These are phyloP conservation scores for Chloromyia formosa DNA, from an alignment of 2,888 invertebrate genomes.

Conservation along the genomic window DNA sequence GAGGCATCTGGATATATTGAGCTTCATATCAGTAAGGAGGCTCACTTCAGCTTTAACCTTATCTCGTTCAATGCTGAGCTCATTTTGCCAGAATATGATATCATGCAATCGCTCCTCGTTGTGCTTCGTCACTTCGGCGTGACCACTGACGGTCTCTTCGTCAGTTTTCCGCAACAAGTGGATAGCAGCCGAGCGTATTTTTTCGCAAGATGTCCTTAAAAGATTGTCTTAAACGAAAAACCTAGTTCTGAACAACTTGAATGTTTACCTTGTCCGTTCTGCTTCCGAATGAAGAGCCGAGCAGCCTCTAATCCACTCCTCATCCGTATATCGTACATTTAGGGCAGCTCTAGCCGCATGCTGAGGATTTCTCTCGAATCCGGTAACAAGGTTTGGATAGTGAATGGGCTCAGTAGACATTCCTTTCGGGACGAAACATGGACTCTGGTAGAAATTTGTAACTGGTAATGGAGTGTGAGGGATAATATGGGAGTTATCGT, in stretches of 20 bases:
- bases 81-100: conserved; percentile 92
- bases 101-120: conserved; percentile 92
- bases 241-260: no score
- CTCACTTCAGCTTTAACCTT: conserved; percentile 82
- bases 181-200: conserved; percentile 81
- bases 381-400: conserved; percentile 84
- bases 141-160: conserved; percentile 77
- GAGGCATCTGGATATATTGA: conserved; percentile 75
- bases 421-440: conserved; percentile 64
- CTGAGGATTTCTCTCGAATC: conserved; percentile 82
- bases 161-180: conserved; percentile 82
- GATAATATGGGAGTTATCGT: conserved; percentile 79
- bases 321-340: conserved; percentile 89
- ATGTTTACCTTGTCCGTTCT: conserved; percentile 24
- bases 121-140: conserved; percentile 85
- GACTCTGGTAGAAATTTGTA: conserved; percentile 73
- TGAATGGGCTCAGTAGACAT: conserved; percentile 81
- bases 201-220: conserved; percentile 69
- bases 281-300: conserved; percentile 11
- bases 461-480: conserved; percentile 65
- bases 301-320: conserved; percentile 91
- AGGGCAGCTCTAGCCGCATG: conserved; percentile 85
- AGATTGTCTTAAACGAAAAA: no score
- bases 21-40: conserved; percentile 72
- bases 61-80: conserved; percentile 86